Percentiles rank a stretch among this genome's conserved stretches.
These are phyloP conservation scores for Euphonia xanthogaster DNA, from an alignment of 2,797 vertebrate genomes.

Conservation along the genomic window DNA sequence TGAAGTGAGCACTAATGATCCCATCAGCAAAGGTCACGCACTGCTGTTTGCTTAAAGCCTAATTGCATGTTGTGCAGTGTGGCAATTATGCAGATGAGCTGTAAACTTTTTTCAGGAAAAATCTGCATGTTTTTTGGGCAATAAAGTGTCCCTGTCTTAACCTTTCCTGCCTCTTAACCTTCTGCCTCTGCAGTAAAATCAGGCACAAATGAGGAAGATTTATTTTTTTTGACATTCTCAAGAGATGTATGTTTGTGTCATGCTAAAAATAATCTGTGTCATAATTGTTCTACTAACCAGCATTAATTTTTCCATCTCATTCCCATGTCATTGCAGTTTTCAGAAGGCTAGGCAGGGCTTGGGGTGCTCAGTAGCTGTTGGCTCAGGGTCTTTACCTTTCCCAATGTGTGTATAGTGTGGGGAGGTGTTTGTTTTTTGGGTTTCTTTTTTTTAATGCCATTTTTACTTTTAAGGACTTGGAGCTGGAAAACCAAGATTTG, in stretches of 20 bases:
- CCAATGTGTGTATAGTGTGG: fast-evolving
- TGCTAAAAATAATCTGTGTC: neutral
- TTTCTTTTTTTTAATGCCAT: fast-evolving
- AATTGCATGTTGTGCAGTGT: neutral
- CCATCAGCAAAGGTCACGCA: neutral
- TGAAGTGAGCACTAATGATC: neutral
- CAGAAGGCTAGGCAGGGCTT: neutral
- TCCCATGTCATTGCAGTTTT: neutral
- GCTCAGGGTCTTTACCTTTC: neutral
- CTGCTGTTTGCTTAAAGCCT: neutral
- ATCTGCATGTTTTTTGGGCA: neutral
- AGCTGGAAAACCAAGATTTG: slow-evolving; percentile 88
- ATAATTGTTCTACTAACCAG: neutral
- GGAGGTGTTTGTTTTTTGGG: neutral
- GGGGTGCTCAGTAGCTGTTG: neutral
- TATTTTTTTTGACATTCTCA: neutral
- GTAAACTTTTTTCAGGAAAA: neutral
- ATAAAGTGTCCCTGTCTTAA: neutral
- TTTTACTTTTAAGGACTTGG: slow-evolving; percentile 81
- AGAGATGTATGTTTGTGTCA: neutral
- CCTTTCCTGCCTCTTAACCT: neutral
- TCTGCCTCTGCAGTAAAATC: neutral
- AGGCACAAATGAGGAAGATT: neutral
- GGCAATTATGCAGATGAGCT: neutral
- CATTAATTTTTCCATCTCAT: neutral